These are phyloP conservation scores for Pithys albifrons DNA, from an alignment of 2,113 vertebrate genomes.

Conservation along the genomic window DNA sequence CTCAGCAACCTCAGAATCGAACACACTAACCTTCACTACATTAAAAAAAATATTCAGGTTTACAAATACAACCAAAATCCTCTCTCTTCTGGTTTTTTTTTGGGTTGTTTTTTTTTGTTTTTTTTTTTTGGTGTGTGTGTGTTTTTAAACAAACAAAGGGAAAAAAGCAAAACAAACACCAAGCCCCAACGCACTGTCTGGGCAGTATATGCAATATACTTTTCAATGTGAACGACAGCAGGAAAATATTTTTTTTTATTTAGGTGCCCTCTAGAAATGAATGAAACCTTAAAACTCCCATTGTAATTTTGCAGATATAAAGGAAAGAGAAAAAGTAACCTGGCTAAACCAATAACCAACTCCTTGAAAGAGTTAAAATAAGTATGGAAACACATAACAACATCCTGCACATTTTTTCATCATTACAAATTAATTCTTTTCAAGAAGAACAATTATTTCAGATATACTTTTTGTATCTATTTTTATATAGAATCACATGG, in stretches of 20 bases:
- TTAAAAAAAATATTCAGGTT: background rate
- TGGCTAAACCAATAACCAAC: background rate
- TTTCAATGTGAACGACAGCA: background rate
- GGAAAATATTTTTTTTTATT: background rate
- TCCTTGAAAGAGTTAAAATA: background rate
- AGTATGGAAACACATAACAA: background rate
- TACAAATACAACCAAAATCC: background rate
- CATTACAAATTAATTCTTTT: background rate
- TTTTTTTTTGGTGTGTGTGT: no score
- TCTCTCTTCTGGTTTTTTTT: background rate
- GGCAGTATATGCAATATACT: background rate
- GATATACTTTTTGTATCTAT: background rate
- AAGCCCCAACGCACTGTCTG: rapidly evolving
- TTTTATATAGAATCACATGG: background rate
- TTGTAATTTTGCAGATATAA: background rate
- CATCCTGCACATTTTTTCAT: background rate
- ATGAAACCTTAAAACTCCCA: background rate
- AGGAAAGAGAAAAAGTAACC: background rate
- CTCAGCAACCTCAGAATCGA: background rate
- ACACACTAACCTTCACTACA: background rate
- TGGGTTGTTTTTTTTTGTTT: no score
- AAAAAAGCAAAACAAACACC: background rate
- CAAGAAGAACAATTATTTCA: background rate
- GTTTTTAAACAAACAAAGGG: background rate
- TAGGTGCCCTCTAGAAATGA: background rate